These are phyloP conservation scores for Oreochromis spilurus DNA, from an alignment of 2,113 vertebrate species.

Conservation along the genomic window DNA sequence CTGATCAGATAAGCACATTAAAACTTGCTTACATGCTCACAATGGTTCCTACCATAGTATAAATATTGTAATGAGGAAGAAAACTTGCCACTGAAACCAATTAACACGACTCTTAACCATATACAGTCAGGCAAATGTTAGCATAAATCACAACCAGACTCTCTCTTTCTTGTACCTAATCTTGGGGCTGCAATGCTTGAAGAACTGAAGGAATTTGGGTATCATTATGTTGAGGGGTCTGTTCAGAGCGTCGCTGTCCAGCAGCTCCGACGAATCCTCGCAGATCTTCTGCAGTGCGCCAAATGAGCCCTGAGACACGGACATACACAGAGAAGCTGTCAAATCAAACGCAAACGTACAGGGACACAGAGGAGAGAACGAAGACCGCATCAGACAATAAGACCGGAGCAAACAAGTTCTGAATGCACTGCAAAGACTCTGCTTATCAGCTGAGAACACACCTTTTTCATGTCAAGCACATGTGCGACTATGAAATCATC, in stretches of 20 bases:
- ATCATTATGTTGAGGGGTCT: conserved; percentile 94
- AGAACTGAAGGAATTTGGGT: conserved; percentile 94
- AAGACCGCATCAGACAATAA: conserved; percentile 46
- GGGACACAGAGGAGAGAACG: conserved; percentile 46
- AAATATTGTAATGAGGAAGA: background rate
- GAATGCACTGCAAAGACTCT: background rate
- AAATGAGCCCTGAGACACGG: conserved; percentile 82
- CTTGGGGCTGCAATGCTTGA: conserved; percentile 95
- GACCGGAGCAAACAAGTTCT: background rate
- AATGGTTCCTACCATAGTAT: background rate
- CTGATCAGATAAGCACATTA: background rate
- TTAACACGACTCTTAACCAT: background rate
- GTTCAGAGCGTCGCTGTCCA: conserved; percentile 92
- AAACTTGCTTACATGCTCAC: background rate
- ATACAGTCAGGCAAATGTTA: background rate
- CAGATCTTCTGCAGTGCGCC: conserved; percentile 95
- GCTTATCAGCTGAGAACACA: background rate
- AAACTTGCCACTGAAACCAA: background rate
- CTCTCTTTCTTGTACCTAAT: conserved; percentile 77
- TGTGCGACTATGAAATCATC: background rate
- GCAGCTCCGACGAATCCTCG: conserved; percentile 90
- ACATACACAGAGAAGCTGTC: conserved; percentile 60
- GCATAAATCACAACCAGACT: conserved; percentile 30
- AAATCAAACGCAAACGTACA: conserved; percentile 61
- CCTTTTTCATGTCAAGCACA: background rate